Percentiles rank a stretch among this genome's conserved stretches.
Conservation (phyloP, 1,140 invertebrate genomes). For the Tribolium castaneum region DNA sequence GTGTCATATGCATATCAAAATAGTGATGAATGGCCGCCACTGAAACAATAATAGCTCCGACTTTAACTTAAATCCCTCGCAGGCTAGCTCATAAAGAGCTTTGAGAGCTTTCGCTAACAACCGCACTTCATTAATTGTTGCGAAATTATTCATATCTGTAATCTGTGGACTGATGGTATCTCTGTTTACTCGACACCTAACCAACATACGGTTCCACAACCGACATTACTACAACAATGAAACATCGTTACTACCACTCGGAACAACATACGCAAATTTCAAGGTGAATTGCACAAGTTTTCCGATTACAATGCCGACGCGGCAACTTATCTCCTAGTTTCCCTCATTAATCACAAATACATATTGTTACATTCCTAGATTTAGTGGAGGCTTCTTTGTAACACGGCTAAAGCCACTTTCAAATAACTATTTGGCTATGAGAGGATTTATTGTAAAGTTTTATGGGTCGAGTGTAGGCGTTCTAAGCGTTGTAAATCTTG, state of each 20-base stretch:
- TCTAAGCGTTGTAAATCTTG: neutral
- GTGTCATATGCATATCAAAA: constrained; percentile 58
- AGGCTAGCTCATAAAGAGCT: constrained; percentile 57
- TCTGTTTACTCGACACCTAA: constrained; percentile 57
- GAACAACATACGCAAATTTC: constrained; percentile 5
- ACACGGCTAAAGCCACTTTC: no score
- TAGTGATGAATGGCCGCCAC: constrained; percentile 57
- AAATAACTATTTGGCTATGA: no score
- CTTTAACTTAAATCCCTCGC: constrained; percentile 49
- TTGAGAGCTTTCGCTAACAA: constrained; percentile 59
- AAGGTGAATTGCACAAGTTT: constrained; percentile 38
- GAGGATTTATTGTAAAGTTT: neutral
- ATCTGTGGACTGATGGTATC: constrained; percentile 62
- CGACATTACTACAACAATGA: constrained; percentile 38
- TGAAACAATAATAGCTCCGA: constrained; percentile 58
- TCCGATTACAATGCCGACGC: constrained; percentile 19
- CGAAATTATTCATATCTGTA: constrained; percentile 63
- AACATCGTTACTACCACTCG: constrained; percentile 21
- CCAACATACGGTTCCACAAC: constrained; percentile 45
- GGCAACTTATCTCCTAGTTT: constrained; percentile 16
- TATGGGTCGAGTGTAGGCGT: neutral
- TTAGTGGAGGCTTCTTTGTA: no score
- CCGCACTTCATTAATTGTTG: constrained; percentile 61
- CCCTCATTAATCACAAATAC: constrained; percentile 16
- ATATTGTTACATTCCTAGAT: neutral